Evolutionary conservation across 2,797 vertebrate genomes (phyloP).

Genomic region (Parambassis ranga): DNA sequence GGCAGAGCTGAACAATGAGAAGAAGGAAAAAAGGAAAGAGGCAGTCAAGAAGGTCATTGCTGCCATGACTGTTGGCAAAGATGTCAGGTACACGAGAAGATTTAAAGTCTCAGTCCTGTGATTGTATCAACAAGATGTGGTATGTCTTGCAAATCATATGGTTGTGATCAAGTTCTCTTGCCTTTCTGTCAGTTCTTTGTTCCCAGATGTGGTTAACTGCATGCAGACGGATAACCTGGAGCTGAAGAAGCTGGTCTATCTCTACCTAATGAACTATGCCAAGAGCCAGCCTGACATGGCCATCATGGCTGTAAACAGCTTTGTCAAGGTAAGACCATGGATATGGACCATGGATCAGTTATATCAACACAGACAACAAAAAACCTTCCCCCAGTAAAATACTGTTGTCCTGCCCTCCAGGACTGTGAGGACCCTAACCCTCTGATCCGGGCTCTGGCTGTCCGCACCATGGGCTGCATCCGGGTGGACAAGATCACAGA

Average conservation of each 20-base stretch:
- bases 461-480: conserved; percentile 99
- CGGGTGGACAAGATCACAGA: conserved; percentile 98
- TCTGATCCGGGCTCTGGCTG: conserved; percentile 93
- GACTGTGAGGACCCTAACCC: conserved; percentile 99
- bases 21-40: conserved; percentile 99
- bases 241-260: conserved; percentile 97
- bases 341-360: no score
- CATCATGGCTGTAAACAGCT: conserved; percentile 99
- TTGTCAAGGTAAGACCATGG: conserved; percentile 88
- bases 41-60: conserved; percentile 99
- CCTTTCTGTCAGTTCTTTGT: conserved; percentile 85
- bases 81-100: conserved; percentile 88
- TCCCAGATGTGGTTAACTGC: conserved; percentile 99
- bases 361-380: no score
- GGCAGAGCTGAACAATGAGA: conserved; percentile 99
- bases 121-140: no score
- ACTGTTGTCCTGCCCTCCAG: conserved; percentile 59
- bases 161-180: background rate
- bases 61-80: conserved; percentile 98
- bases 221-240: conserved; percentile 99
- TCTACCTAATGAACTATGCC: conserved; percentile 99
- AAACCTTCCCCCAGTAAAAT: background rate
- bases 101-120: no score
- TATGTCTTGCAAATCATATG: background rate
- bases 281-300: conserved; percentile 99